Base-by-base conservation (phyloP, 2,113 vertebrate genomes). In the Atlantisia rogersi region DNA sequence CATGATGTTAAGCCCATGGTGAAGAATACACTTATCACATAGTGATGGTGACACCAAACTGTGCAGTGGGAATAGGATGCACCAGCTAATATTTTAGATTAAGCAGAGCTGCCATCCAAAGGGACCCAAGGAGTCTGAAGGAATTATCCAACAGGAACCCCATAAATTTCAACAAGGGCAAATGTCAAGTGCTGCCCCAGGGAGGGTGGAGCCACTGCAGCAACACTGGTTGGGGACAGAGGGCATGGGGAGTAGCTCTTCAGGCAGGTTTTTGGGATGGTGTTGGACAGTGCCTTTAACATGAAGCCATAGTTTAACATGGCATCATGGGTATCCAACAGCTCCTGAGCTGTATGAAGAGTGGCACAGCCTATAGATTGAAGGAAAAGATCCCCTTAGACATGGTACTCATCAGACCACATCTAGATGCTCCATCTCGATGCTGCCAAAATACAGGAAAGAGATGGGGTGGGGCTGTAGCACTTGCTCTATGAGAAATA, bases 41-140 rank as follows among this genome's bases (percentile, higher is more conserved):
- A 29, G 2, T 25, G 32, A 26, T 4, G 28, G 26, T 37, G 46
- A 46, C 55, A 53, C 5, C 32, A 62, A 31, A 44, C 37, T 37
- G 21, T 1, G 1, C 5, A 2, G 26, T 77, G 19, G 52, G 29
- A 76, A n/a, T 8, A 11, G 25, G 29, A 59, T 1, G 1, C 8
- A 44, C 16, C 7, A 42, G 21, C 5, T 37, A 11, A 44, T 62
- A 53, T 8, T 8, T 32, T 32, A 46, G 24, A 65, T 12, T 10
- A 11, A 14, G 20, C 20, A 81, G 42, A 50, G 3, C 24, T 58
- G 25, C 10, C 13, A 18, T 44, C 46, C 55, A 53, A 31, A 60
- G 17, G 19, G 10, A 64, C 52, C 18, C 50, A 50, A 40, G n/a
- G 12, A 71, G 4, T 3, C 14, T 63, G 40, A 28, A 64, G 50